A percentile compares a stretch with the other conserved stretches of the same genome.
Evolutionary conservation across 2,888 invertebrate genomes (phyloP).

Genomic region (Netelia fuscicornis): DNA sequence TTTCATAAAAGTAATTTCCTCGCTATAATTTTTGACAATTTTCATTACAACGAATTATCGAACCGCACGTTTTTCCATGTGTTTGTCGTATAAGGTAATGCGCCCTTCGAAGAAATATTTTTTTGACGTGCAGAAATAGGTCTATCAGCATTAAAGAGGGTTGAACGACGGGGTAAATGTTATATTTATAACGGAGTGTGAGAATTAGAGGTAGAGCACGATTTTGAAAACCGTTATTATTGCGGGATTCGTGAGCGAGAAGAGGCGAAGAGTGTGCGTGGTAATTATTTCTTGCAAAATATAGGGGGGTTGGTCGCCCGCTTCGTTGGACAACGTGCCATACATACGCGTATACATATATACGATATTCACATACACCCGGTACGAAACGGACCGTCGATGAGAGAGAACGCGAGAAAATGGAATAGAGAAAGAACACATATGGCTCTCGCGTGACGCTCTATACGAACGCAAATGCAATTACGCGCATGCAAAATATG

Average conservation of each 20-base stretch:
- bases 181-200: not conserved
- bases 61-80: not conserved
- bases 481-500: slow-evolving; percentile 69
- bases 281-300: slow-evolving; percentile 52
- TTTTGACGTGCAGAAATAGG: not conserved
- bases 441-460: slow-evolving; percentile 69
- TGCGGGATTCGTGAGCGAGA: not conserved
- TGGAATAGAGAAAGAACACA: slow-evolving; percentile 35
- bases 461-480: slow-evolving; percentile 68
- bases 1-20: too few species aligned
- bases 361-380: not conserved
- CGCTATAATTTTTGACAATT: too few species aligned
- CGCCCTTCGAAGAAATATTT: not conserved
- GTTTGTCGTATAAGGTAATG: not conserved
- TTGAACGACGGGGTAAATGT: not conserved
- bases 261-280: slow-evolving; percentile 22
- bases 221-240: slow-evolving; percentile 2
- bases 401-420: slow-evolving; percentile 15
- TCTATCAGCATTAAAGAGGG: not conserved
- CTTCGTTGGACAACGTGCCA: slow-evolving; percentile 8
- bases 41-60: too few species aligned
- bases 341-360: slow-evolving; percentile 17
- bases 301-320: slow-evolving; percentile 8
- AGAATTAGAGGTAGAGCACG: not conserved
- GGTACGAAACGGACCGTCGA: slow-evolving; percentile 20